phyloP scores from a whole-genome alignment of 2,888 invertebrate species.

The Aquatica leii region DNA sequence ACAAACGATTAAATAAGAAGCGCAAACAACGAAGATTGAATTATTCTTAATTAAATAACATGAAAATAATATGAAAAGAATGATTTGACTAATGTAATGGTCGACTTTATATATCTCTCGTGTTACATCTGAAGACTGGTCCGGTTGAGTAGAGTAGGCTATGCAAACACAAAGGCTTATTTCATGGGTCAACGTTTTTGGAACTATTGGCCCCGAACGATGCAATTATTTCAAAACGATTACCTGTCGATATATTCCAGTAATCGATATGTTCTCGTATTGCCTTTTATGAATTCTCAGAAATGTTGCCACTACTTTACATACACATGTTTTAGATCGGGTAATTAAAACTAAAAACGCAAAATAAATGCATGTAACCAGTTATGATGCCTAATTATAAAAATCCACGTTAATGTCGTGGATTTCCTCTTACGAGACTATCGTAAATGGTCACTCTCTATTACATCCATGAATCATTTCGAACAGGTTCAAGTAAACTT shows the following conservation, averaged over 20 bases:
- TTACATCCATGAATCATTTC: no score
- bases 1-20: no score
- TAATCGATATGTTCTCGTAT: slow-evolving; percentile 10
- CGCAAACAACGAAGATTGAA: no score
- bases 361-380: no score
- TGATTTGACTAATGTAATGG: slow-evolving; percentile 26
- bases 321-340: no score
- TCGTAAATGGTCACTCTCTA: no score
- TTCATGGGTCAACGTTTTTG: slow-evolving; percentile 44
- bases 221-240: slow-evolving; percentile 35
- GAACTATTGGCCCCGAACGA: slow-evolving; percentile 40
- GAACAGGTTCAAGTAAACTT: no score
- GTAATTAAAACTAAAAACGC: no score
- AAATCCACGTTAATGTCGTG: no score
- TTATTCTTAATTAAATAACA: background rate
- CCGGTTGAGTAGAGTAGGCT: slow-evolving; percentile 36
- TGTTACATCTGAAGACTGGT: slow-evolving; percentile 42
- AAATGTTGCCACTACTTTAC: background rate
- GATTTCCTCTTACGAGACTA: no score
- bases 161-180: slow-evolving; percentile 43
- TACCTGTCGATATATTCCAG: slow-evolving; percentile 24
- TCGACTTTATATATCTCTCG: slow-evolving; percentile 39
- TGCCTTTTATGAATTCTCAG: background rate
- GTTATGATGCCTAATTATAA: no score
- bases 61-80: background rate